phyloP scores from a whole-genome alignment of 1,140 invertebrate species.

The Drosophila mauritiana region DNA sequence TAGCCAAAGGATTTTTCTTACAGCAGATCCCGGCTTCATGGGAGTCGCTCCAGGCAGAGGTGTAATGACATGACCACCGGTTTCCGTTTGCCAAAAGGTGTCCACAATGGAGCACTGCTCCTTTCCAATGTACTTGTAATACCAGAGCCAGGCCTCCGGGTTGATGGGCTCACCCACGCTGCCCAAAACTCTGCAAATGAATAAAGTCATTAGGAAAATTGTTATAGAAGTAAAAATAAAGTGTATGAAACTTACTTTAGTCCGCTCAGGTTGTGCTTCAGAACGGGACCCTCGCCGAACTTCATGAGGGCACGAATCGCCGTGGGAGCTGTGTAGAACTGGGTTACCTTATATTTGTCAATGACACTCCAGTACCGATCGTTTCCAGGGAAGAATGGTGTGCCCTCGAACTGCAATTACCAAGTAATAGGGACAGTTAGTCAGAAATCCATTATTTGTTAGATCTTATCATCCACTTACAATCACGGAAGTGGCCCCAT shows the following conservation, averaged over 20 bases:
- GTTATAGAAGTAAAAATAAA: background rate
- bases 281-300: constrained; percentile 91
- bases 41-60: constrained; percentile 97
- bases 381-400: constrained; percentile 95
- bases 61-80: constrained; percentile 97
- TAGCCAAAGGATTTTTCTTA: constrained; percentile 86
- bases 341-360: constrained; percentile 97
- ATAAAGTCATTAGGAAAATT: background rate
- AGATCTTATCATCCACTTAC: constrained; percentile 86
- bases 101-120: constrained; percentile 96
- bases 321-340: constrained; percentile 99
- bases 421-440: constrained; percentile 37
- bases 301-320: constrained; percentile 99
- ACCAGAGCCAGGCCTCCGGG: constrained; percentile 99
- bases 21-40: constrained; percentile 98
- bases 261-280: constrained; percentile 86
- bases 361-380: constrained; percentile 96
- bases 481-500: constrained; percentile 96
- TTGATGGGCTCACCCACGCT: constrained; percentile 99
- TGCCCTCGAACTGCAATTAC: constrained; percentile 95
- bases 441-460: background rate
- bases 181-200: constrained; percentile 90
- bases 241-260: constrained; percentile 84
- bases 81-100: constrained; percentile 99
- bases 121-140: constrained; percentile 94